Conservation (phyloP, 2,797 vertebrate species). For the Parotocinclus haroldoi region DNA sequence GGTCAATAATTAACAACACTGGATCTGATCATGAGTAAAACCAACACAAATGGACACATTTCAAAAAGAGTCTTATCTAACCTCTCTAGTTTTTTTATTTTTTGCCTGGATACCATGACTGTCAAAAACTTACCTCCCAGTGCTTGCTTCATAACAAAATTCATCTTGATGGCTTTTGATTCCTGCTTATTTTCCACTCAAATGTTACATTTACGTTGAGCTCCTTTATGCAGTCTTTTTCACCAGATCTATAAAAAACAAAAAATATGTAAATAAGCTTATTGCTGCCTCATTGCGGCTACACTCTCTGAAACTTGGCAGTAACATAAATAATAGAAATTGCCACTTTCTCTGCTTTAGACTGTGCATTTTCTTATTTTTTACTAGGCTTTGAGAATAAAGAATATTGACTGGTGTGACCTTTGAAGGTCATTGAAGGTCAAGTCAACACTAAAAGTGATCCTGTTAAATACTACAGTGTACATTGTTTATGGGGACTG, state of each 20-base stretch:
- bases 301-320: conserved; percentile 19
- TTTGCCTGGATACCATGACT: conserved; percentile 7
- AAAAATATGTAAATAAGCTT: background rate
- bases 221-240: conserved; percentile 52
- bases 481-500: background rate
- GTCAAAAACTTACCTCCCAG: conserved; percentile 82
- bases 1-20: too few species aligned
- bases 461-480: background rate
- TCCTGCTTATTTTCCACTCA: conserved; percentile 68
- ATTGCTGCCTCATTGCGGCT: background rate
- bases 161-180: conserved; percentile 84
- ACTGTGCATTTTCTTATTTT: background rate
- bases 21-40: too few species aligned
- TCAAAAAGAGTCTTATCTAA: background rate
- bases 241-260: conserved; percentile 54
- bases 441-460: conserved; percentile 51
- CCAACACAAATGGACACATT: background rate
- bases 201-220: conserved; percentile 75
- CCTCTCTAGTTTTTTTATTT: background rate
- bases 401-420: conserved; percentile 29
- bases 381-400: background rate
- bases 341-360: background rate
- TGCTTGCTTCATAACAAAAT: conserved; percentile 96
- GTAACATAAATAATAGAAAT: conserved; percentile 8
- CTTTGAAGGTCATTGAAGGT: conserved; percentile 68